Evolutionary conservation across 2,113 vertebrate genomes (phyloP).

Genomic region (Syrrhaptes paradoxus): DNA sequence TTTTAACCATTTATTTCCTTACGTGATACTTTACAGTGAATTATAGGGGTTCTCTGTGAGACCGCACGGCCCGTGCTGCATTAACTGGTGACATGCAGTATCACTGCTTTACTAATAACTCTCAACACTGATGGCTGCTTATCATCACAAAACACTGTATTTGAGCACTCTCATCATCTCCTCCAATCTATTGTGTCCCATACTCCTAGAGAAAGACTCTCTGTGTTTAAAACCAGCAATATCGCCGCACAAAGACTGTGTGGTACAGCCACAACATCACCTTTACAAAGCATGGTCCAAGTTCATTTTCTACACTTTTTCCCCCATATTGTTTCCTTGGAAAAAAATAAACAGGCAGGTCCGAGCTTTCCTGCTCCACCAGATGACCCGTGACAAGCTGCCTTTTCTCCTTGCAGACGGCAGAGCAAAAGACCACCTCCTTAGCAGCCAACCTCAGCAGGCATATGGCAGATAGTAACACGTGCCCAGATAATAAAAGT

Average conservation of each 20-base stretch:
- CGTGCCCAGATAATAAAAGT: not conserved
- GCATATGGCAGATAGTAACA: not conserved
- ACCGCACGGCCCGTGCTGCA: not conserved
- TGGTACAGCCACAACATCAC: not conserved
- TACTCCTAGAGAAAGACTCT: not conserved
- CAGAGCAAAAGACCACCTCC: not conserved
- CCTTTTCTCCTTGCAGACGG: not conserved
- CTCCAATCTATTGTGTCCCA: not conserved
- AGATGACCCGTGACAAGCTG: not conserved
- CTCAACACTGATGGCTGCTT: not conserved
- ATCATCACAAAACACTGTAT: not conserved
- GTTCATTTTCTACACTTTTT: not conserved
- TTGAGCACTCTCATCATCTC: not conserved
- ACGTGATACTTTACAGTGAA: not conserved
- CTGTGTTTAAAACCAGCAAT: not conserved
- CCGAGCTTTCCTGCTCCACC: not conserved
- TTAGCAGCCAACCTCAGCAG: not conserved
- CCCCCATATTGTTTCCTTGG: not conserved
- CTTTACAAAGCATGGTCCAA: not conserved
- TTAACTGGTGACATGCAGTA: not conserved
- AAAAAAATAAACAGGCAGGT: not conserved
- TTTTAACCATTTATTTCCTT: slow-evolving; percentile 12
- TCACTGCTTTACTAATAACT: not conserved
- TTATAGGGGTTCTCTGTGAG: not conserved
- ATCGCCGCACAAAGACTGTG: not conserved